phyloP scores from a whole-genome alignment of 2,888 invertebrate species.

The Synergus laeviventris region DNA sequence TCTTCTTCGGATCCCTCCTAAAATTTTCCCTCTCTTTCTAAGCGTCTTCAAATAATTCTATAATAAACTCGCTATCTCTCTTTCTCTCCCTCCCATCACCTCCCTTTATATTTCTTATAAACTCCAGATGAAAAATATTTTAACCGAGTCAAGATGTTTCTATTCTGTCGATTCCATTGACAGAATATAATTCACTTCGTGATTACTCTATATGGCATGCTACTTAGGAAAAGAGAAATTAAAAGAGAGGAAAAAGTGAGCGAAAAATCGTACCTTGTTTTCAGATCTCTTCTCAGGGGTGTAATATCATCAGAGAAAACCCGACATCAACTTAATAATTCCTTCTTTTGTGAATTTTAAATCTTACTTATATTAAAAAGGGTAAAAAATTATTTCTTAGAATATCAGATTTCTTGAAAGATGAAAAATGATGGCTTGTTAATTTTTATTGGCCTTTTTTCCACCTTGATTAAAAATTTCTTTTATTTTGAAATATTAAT shows the following conservation, averaged over 20 bases:
- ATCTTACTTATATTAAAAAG: neutral
- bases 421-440: too few species aligned
- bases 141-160: neutral
- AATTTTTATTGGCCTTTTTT: too few species aligned
- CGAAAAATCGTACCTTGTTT: neutral
- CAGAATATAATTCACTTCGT: constrained; percentile 48
- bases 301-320: neutral
- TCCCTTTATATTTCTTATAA: neutral
- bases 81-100: too few species aligned
- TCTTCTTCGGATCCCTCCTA: neutral
- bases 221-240: constrained; percentile 59
- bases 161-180: constrained; percentile 45
- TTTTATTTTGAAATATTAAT: too few species aligned
- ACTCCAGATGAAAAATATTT: neutral
- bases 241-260: neutral
- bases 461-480: too few species aligned
- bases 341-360: neutral
- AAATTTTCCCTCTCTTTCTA: neutral
- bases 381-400: neutral
- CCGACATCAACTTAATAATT: neutral
- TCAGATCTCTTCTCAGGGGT: neutral
- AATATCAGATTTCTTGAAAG: neutral
- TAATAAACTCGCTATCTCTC: neutral
- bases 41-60: neutral
- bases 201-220: constrained; percentile 61